Base-by-base conservation (phyloP, 92 coral and sea anemone species). In the Meandrina meandrites region DNA sequence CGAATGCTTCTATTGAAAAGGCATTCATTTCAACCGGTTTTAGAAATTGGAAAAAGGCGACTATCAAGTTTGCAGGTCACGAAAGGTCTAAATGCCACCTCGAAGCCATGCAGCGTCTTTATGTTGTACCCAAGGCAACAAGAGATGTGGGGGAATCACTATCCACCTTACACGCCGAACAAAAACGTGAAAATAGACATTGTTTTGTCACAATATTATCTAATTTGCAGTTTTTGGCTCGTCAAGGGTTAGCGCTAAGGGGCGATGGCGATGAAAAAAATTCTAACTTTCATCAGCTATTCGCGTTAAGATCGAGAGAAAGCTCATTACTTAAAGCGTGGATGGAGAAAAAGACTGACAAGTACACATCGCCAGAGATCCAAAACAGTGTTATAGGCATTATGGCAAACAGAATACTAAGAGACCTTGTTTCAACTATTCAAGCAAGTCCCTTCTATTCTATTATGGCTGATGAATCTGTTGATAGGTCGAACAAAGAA, bases 391-490 rank as follows among this genome's bases (percentile, higher is more conserved):
- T 88, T 90, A 6, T 70, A 85, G 69, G 84, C 71, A 35, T 40
- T 90, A 40, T 40, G 45, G 45, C 6, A 40, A 40, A 40, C 45
- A 2, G 6, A 40, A n/a, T n/a, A n/a, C n/a, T n/a, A 40, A 40
- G 6, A 40, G 6, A 40, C 2, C 45, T 40, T 40, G 45, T 40
- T 40, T 40, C 45, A 40, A 40, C 6, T 40, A 40, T 40, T 40
- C 81, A 70, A 69, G 81, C 40, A 79, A 89, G 89, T 37, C 79
- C 60, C 32, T 88, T 84, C 53, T 88, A 54, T 66, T 76, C 94
- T 4, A 86, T 88, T 47, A 91, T 91, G 91, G 94, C 91, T 62
- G 94, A 91, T 68, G 89, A 91, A 80, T 88, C 93, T 40, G 82
- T 88, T 40, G 86, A 90, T 82, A 88, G 87, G 18, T 90, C 93